A percentile compares a stretch with the other conserved stretches of the same genome.
These are phyloP conservation scores for Leucania comma DNA, from an alignment of 2,888 invertebrate genomes.

Conservation along the genomic window DNA sequence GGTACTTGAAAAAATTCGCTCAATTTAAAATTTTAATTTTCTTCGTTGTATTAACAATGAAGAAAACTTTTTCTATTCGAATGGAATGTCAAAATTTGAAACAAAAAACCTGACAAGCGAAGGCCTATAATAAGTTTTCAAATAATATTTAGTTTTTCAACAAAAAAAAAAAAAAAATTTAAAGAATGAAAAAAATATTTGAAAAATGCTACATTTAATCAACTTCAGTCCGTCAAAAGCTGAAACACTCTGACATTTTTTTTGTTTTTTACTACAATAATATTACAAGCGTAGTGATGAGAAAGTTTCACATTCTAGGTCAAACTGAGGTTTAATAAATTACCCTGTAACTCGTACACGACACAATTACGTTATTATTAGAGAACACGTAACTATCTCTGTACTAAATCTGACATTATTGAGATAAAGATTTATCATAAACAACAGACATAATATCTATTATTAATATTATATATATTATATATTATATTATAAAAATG, in stretches of 20 bases:
- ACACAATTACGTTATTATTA: conserved; percentile 44
- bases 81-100: background rate
- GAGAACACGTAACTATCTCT: conserved; percentile 9
- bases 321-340: conserved; percentile 53
- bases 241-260: conserved; percentile 16
- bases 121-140: conserved; percentile 4
- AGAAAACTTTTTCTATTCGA: background rate
- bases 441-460: too few relatives aligned
- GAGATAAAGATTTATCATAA: background rate
- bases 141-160: conserved; percentile 2
- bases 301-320: conserved; percentile 43
- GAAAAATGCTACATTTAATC: conserved; percentile 14
- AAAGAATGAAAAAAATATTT: background rate
- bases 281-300: conserved; percentile 23
- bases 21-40: too few relatives aligned
- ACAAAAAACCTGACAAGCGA: conserved; percentile 16
- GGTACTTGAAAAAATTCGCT: background rate
- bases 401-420: conserved; percentile 1
- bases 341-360: conserved; percentile 16
- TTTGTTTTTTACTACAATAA: conserved; percentile 27
- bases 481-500: too few relatives aligned
- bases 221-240: conserved; percentile 19
- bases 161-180: conserved; percentile 13
- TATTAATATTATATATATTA: too few relatives aligned
- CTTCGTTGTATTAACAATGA: too few relatives aligned